phyloP scores from a whole-genome alignment of 2,113 vertebrate genomes.

The Triplophysa tibetana region DNA sequence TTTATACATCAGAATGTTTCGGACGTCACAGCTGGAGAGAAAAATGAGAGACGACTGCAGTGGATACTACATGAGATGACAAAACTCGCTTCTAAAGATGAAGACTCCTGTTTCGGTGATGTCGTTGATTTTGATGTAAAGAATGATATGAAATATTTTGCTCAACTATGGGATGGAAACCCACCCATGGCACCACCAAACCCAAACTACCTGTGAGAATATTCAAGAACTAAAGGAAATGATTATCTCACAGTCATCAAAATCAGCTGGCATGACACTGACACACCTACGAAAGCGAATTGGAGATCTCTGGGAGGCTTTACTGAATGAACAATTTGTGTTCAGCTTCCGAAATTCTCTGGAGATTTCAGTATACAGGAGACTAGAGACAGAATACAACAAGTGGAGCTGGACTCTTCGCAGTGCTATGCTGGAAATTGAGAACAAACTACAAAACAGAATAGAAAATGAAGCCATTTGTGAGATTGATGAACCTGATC shows the following conservation, averaged over 20 bases:
- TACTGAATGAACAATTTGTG: no score
- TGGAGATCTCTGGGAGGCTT: conserved; percentile 59
- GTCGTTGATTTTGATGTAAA: conserved; percentile 55
- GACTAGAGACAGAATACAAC: no score
- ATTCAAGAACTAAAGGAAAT: conserved; percentile 47
- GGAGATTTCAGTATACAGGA: no score
- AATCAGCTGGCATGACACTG: conserved; percentile 47
- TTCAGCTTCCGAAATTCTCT: no score
- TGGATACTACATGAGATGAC: conserved; percentile 69
- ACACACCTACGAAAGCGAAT: conserved; percentile 64
- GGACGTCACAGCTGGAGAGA: conserved; percentile 62
- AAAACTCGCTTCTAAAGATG: conserved; percentile 61
- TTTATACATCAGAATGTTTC: conserved; percentile 69
- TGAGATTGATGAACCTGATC: no score
- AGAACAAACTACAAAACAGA: no score
- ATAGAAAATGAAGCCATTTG: no score
- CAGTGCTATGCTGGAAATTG: no score
- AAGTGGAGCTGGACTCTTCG: no score
- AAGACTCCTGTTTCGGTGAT: conserved; percentile 64
- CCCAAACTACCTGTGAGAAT: conserved; percentile 53
- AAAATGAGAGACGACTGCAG: conserved; percentile 64
- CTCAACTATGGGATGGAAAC: conserved; percentile 54
- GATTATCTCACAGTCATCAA: conserved; percentile 25
- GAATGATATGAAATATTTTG: conserved; percentile 56
- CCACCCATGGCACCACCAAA: conserved; percentile 61